These are phyloP conservation scores for Gyps fulvus DNA, from an alignment of 2,113 vertebrate species.

Conservation along the genomic window DNA sequence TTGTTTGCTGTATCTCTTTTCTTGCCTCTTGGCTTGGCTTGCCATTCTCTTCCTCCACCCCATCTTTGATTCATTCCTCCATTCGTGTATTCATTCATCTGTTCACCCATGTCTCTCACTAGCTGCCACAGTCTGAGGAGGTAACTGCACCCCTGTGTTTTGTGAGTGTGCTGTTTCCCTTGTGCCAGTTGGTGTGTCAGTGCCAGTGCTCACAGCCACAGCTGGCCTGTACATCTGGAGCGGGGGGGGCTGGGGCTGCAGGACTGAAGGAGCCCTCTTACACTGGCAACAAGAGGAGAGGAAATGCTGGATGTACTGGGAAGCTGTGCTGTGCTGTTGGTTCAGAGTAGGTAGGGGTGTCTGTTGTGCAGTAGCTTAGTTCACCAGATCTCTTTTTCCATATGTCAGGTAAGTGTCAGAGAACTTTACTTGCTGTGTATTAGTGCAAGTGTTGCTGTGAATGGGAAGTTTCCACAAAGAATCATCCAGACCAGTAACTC, in stretches of 20 bases:
- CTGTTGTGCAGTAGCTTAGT: not conserved
- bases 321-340: constrained; percentile 28
- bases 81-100: not conserved
- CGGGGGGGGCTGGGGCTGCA: not conserved
- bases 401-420: rapidly evolving
- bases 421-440: not conserved
- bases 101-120: constrained; percentile 29
- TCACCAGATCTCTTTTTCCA: not conserved
- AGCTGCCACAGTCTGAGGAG: constrained; percentile 81
- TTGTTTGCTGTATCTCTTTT: not conserved
- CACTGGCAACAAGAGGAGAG: not conserved
- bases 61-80: constrained; percentile 6
- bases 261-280: not conserved
- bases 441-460: not conserved
- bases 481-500: not conserved
- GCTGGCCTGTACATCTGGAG: constrained; percentile 26
- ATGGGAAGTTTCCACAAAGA: not conserved
- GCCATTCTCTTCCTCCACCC: not conserved
- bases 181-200: not conserved
- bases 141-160: constrained; percentile 66
- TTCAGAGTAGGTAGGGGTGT: not conserved
- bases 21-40: not conserved
- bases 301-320: constrained; percentile 50
- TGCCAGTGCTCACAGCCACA: constrained; percentile 29
- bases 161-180: not conserved